Evolutionary conservation across 2,113 vertebrate genomes (phyloP).

Genomic region (Ibidorhyncha struthersii): DNA sequence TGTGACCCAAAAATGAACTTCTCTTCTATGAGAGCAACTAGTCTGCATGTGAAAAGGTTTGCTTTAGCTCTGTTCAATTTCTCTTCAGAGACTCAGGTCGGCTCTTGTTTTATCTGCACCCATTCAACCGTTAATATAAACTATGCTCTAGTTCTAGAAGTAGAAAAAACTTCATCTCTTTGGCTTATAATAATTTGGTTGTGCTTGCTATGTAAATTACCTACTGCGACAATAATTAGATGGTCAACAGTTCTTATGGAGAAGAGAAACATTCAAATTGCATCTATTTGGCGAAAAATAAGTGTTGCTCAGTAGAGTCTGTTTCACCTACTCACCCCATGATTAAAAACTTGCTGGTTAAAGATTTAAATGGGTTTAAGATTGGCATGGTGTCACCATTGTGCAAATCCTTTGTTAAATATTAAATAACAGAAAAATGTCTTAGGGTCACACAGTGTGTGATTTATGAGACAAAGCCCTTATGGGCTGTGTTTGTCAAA

Average conservation of each 20-base stretch:
- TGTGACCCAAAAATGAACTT: constrained; percentile 60
- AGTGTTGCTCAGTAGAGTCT: not conserved
- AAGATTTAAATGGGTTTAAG: constrained; percentile 72
- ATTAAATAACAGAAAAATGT: constrained; percentile 57
- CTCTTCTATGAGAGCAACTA: not conserved
- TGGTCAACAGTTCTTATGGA: not conserved
- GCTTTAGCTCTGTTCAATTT: not conserved
- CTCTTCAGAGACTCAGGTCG: not conserved
- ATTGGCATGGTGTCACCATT: constrained; percentile 70
- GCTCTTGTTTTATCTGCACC: not conserved
- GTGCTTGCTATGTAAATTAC: constrained; percentile 13
- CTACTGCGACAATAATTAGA: not conserved
- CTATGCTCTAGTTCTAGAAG: not conserved
- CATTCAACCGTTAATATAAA: not conserved
- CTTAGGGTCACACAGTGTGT: constrained; percentile 57
- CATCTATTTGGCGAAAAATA: constrained; percentile 35
- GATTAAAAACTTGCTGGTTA: constrained; percentile 54
- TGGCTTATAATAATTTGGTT: not conserved
- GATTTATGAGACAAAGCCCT: constrained; percentile 71
- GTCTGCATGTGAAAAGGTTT: constrained; percentile 36
- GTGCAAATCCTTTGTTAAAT: constrained; percentile 72
- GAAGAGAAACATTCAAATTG: constrained; percentile 12
- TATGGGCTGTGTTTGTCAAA: constrained; percentile 67
- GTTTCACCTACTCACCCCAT: not conserved
- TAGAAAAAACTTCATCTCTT: not conserved